Evolutionary conservation across 2,797 vertebrate genomes (phyloP).

Genomic region (Erethizon dorsatum): DNA sequence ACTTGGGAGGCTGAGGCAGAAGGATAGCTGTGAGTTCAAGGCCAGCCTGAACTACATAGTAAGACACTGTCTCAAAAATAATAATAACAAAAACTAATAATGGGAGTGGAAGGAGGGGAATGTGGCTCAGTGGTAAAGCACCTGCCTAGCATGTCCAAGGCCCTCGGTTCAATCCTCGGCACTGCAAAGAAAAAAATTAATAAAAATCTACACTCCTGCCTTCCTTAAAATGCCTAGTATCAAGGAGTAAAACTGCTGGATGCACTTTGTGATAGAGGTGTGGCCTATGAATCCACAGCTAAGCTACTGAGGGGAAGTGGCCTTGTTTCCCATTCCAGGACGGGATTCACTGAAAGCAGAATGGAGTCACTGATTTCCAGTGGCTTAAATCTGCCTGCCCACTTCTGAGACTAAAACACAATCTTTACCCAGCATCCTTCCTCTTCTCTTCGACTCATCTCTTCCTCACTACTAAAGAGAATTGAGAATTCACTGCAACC

Average conservation of each 20-base stretch:
- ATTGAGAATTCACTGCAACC: not conserved
- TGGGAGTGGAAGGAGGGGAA: not conserved
- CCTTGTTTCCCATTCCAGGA: not conserved
- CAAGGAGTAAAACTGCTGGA: not conserved
- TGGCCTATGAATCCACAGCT: not conserved
- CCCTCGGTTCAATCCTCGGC: not conserved
- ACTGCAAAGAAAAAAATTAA: not conserved
- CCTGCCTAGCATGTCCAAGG: not conserved
- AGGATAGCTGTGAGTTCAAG: not conserved
- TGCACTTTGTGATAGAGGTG: not conserved
- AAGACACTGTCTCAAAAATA: not conserved
- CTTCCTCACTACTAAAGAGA: not conserved
- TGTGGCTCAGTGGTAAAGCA: not conserved
- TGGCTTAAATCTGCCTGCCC: not conserved
- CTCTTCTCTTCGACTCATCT: slow-evolving; percentile 19
- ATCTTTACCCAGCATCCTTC: not conserved
- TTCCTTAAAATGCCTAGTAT: not conserved
- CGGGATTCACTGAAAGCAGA: not conserved
- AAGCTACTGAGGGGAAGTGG: accelerated
- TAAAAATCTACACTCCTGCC: not conserved
- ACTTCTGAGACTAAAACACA: slow-evolving; percentile 10
- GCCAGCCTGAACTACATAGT: not conserved
- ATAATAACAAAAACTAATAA: not conserved
- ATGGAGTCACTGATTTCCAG: not conserved
- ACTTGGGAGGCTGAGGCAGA: not conserved